Percentiles rank a stretch among this genome's conserved stretches.
phyloP scores from a whole-genome alignment of 2,113 vertebrate species.

The Blennius ocellaris region DNA sequence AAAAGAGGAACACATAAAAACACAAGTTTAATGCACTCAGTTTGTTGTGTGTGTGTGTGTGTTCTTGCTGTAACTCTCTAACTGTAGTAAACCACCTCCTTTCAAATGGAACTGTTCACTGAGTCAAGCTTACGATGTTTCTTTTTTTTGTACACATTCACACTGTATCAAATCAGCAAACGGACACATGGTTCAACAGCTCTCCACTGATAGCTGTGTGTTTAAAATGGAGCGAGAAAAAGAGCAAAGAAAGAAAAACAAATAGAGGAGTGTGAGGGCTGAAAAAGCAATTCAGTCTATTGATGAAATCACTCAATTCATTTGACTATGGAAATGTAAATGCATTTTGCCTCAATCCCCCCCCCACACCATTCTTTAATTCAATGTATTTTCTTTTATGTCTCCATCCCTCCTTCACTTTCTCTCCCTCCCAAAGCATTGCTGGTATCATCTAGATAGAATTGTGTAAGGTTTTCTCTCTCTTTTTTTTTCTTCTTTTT shows the following conservation, averaged over 20 bases:
- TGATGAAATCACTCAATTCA: conserved; percentile 74
- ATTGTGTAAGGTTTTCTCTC: conserved; percentile 68
- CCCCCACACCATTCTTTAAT: conserved; percentile 58
- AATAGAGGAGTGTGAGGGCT: conserved; percentile 34
- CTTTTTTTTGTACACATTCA: conserved; percentile 6
- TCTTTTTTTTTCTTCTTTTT: conserved; percentile 63
- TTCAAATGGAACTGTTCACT: too few relatives aligned
- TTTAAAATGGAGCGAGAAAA: conserved; percentile 38
- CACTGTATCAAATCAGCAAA: conserved; percentile 32
- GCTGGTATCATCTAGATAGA: conserved; percentile 76
- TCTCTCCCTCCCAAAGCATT: conserved; percentile 42
- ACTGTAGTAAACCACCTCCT: too few relatives aligned
- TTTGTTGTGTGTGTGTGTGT: neutral
- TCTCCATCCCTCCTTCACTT: conserved; percentile 47
- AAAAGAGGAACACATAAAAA: neutral
- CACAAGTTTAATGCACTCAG: neutral
- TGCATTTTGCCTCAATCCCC: conserved; percentile 38
- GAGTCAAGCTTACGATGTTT: neutral
- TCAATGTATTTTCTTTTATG: conserved; percentile 63
- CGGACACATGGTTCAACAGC: conserved; percentile 63
- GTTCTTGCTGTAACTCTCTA: neutral
- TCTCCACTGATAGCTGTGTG: conserved; percentile 38
- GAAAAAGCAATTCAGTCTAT: conserved; percentile 67
- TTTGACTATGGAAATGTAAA: conserved; percentile 75
- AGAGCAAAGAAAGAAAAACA: conserved; percentile 45